Percentiles rank a stretch among this genome's conserved stretches.
These are phyloP conservation scores for Trinectes maculatus DNA, from an alignment of 2,113 vertebrate species.

Conservation along the genomic window DNA sequence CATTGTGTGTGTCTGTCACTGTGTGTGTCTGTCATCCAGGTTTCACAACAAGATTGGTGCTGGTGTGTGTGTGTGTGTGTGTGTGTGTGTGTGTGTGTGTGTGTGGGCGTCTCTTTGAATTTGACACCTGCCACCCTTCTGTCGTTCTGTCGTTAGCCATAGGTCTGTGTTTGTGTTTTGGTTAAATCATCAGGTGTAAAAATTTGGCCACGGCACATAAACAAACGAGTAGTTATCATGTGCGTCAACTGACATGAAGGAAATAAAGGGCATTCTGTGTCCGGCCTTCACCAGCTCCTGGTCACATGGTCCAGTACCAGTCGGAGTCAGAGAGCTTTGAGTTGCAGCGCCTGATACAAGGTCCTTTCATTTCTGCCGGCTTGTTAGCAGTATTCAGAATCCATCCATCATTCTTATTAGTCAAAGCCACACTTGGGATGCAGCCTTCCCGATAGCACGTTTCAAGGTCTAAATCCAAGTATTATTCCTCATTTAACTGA, in stretches of 20 bases:
- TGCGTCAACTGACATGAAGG: constrained; percentile 3
- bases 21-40: background rate
- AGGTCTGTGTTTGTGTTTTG: background rate
- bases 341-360: constrained; percentile 46
- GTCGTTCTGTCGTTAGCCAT: no score
- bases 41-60: constrained; percentile 3
- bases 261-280: constrained; percentile 37
- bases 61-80: background rate
- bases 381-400: constrained; percentile 36
- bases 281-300: constrained; percentile 16
- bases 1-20: background rate
- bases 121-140: background rate
- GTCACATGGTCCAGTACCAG: constrained; percentile 64
- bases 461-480: constrained; percentile 36
- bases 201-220: background rate
- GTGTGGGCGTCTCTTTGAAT: background rate
- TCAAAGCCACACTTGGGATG: constrained; percentile 23
- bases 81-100: background rate
- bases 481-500: constrained; percentile 29
- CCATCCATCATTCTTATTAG: constrained; percentile 29
- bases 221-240: constrained; percentile 29
- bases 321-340: constrained; percentile 64
- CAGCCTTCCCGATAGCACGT: constrained; percentile 18
- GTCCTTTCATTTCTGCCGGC: constrained; percentile 46
- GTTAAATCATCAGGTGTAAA: background rate